These are phyloP conservation scores for Microtus montanus DNA, from an alignment of 2,113 vertebrate genomes.

Conservation along the genomic window DNA sequence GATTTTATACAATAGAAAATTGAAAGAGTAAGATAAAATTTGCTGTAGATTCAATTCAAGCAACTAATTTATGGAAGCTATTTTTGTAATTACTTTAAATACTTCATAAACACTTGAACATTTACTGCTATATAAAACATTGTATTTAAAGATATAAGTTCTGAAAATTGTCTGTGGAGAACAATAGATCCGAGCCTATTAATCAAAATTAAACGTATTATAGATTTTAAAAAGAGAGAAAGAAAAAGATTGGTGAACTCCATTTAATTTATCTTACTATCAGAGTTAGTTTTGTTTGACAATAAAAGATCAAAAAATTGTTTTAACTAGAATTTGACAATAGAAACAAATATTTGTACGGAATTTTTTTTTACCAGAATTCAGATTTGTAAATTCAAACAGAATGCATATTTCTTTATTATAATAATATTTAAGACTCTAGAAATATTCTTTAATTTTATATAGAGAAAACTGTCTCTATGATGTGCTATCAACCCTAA, in stretches of 20 bases:
- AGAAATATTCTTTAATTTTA: constrained; percentile 59
- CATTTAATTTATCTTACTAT: constrained; percentile 29
- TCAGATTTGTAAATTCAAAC: constrained; percentile 57
- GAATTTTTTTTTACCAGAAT: constrained; percentile 49
- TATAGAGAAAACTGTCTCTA: constrained; percentile 40
- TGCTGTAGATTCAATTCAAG: background rate
- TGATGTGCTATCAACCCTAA: background rate
- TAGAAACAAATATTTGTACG: constrained; percentile 52
- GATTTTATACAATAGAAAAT: constrained; percentile 46
- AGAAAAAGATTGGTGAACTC: background rate
- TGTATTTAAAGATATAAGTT: constrained; percentile 32
- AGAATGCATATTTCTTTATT: constrained; percentile 49
- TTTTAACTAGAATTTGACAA: constrained; percentile 44
- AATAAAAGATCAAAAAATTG: background rate
- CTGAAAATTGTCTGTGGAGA: constrained; percentile 42
- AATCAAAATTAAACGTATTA: background rate
- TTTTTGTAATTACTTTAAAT: constrained; percentile 30
- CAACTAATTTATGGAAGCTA: constrained; percentile 27
- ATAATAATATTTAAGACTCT: background rate
- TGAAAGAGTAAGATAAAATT: constrained; percentile 27
- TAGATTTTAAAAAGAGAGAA: background rate
- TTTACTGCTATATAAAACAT: background rate
- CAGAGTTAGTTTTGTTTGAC: constrained; percentile 34
- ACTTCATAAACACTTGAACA: constrained; percentile 23
- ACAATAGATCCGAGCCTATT: constrained; percentile 8